phyloP scores from a whole-genome alignment of 1,140 invertebrate genomes.

The Tetramorium alpestre region DNA sequence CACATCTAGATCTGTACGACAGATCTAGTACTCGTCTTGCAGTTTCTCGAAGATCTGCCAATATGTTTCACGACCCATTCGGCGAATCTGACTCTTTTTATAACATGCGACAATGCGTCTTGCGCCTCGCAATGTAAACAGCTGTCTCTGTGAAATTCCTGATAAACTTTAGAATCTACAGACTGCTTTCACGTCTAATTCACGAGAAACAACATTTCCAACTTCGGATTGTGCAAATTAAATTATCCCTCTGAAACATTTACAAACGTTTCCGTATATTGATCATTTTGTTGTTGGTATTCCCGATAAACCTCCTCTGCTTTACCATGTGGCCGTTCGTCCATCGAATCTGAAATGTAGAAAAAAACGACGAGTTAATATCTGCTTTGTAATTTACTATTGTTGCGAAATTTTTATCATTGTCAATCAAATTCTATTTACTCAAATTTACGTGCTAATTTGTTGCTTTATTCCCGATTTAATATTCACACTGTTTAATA shows the following conservation, averaged over 20 bases:
- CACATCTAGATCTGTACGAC: constrained; percentile 32
- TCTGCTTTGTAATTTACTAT: no score
- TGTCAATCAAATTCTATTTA: neutral
- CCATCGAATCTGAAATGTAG: constrained; percentile 76
- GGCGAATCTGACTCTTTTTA: constrained; percentile 21
- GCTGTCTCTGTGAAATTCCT: neutral
- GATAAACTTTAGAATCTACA: neutral
- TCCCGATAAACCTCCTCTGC: constrained; percentile 82
- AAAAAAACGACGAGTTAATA: neutral
- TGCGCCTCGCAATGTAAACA: neutral
- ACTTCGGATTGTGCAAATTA: neutral
- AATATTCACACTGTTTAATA: neutral
- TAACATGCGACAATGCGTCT: neutral
- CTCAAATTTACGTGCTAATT: neutral
- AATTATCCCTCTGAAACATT: constrained; percentile 25
- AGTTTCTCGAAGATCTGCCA: neutral
- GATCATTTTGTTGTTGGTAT: constrained; percentile 83
- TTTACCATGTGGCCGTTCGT: constrained; percentile 81
- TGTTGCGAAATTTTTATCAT: neutral
- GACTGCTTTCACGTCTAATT: neutral
- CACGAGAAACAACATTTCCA: neutral
- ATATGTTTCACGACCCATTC: neutral
- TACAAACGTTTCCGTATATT: constrained; percentile 81
- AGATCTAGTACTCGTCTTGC: neutral
- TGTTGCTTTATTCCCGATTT: neutral